Conservation (phyloP, 2,888 invertebrate species). For the Orchestes rusci region DNA sequence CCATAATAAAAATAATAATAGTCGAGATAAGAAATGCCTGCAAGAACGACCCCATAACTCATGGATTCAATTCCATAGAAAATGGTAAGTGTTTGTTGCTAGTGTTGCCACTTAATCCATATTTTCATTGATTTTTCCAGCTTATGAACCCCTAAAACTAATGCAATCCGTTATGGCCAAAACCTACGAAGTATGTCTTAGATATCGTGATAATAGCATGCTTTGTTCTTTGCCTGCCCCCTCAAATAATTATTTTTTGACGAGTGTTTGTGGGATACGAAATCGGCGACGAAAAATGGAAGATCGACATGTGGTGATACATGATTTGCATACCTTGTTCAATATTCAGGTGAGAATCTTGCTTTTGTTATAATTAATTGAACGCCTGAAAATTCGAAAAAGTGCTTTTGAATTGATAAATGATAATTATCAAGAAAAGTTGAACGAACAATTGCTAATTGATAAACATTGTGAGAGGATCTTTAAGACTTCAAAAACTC, state of each 20-base stretch:
- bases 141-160: slow-evolving; percentile 62
- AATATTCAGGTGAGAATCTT: slow-evolving; percentile 53
- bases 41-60: slow-evolving; percentile 57
- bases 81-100: slow-evolving; percentile 54
- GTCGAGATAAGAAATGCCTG: slow-evolving; percentile 59
- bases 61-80: slow-evolving; percentile 55
- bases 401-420: too few species aligned
- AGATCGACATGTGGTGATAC: slow-evolving; percentile 78
- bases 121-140: slow-evolving; percentile 46
- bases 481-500: not conserved
- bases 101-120: slow-evolving; percentile 3
- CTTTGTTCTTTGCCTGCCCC: slow-evolving; percentile 58
- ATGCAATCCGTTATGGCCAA: slow-evolving; percentile 68
- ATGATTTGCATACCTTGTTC: slow-evolving; percentile 76
- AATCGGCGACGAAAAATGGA: slow-evolving; percentile 87
- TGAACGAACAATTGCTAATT: not conserved
- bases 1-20: slow-evolving; percentile 59
- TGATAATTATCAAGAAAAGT: too few species aligned
- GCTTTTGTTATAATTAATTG: not conserved
- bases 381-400: too few species aligned
- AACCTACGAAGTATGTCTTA: slow-evolving; percentile 63
- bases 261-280: slow-evolving; percentile 65
- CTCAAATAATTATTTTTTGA: slow-evolving; percentile 46
- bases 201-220: slow-evolving; percentile 61
- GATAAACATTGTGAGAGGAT: not conserved